Conservation (phyloP, 2,888 invertebrate species). For the Pachycephus smyrnensis region DNA sequence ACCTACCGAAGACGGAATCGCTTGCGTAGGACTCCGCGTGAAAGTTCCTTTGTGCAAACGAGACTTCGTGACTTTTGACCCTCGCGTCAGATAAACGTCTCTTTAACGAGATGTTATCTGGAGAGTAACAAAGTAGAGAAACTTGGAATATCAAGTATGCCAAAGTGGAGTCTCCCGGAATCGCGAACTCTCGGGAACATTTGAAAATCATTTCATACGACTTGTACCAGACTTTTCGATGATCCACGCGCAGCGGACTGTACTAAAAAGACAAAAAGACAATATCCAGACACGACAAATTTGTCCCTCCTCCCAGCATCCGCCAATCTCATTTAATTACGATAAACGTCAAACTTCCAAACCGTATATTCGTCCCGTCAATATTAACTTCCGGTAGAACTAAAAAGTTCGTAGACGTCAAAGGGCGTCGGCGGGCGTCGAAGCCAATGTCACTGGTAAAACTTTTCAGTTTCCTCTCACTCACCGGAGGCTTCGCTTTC, state of each 20-base stretch:
- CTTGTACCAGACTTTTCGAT: neutral
- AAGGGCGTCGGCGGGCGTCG: conserved; percentile 23
- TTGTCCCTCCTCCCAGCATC: neutral
- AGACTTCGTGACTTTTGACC: neutral
- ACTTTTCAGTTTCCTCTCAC: neutral
- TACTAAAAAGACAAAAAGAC: neutral
- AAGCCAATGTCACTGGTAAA: conserved; percentile 29
- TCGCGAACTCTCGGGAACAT: neutral
- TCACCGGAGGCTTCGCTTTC: neutral
- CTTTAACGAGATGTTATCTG: neutral
- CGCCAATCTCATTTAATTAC: neutral
- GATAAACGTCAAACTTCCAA: neutral
- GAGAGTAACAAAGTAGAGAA: neutral
- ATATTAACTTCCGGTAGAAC: neutral
- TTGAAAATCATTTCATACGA: neutral
- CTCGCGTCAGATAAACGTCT: neutral
- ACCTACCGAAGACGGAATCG: neutral
- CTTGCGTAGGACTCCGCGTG: neutral
- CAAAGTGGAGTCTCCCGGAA: neutral
- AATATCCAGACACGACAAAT: neutral
- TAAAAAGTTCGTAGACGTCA: neutral
- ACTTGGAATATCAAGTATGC: neutral
- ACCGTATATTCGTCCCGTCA: neutral
- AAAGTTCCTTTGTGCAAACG: neutral
- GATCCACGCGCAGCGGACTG: neutral